These are phyloP conservation scores for Lethenteron camtschaticum DNA, from an alignment of 2,113 vertebrate genomes.

Conservation along the genomic window DNA sequence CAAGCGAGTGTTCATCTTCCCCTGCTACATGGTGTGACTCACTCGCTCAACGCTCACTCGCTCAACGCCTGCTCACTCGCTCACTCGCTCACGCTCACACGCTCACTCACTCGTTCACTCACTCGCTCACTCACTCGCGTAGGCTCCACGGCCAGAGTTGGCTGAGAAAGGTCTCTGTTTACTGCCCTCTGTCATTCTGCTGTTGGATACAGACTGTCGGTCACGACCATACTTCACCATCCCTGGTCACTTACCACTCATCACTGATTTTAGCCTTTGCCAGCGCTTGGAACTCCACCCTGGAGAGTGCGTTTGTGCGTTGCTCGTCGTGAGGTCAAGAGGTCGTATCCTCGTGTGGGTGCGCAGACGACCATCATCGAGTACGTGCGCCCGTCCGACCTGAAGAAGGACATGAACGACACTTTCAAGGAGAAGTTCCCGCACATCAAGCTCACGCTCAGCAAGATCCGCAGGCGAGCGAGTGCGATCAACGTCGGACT, in stretches of 20 bases:
- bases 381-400: slow-evolving; percentile 93
- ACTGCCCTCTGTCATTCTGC: no score
- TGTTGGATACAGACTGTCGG: no score
- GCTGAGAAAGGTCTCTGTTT: no score
- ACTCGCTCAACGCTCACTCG: no score
- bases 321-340: background rate
- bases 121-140: no score
- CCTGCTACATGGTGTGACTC: slow-evolving; percentile 75
- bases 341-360: background rate
- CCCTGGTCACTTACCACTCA: background rate
- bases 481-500: no score
- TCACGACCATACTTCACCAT: no score
- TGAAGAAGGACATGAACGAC: slow-evolving; percentile 99
- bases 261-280: background rate
- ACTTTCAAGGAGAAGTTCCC: slow-evolving; percentile 98
- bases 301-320: background rate
- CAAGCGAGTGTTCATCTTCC: slow-evolving; percentile 86
- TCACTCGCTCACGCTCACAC: no score
- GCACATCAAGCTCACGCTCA: slow-evolving; percentile 79
- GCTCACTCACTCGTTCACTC: no score
- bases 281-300: background rate
- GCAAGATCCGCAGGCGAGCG: slow-evolving; percentile 76
- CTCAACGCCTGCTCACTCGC: no score
- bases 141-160: no score
- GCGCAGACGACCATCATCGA: slow-evolving; percentile 86